Evolutionary conservation across 2,888 invertebrate genomes (phyloP).

Genomic region (Ryuthela nishihirai): DNA sequence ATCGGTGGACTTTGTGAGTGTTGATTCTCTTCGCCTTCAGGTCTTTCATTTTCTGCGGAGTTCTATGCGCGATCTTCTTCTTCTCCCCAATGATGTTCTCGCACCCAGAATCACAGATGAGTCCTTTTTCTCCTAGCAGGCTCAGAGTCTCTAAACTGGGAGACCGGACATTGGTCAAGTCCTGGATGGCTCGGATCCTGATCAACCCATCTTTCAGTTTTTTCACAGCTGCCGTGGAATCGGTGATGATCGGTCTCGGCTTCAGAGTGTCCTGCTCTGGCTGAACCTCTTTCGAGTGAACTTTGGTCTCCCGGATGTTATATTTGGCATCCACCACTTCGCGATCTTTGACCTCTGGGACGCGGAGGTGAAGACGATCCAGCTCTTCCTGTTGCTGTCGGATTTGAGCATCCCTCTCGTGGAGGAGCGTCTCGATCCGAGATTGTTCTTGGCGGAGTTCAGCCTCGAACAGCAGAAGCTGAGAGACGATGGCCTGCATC

Average conservation of each 20-base stretch:
- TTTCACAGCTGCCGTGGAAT: slow-evolving; percentile 19
- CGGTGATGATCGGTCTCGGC: too few relatives aligned
- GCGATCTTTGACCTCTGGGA: too few relatives aligned
- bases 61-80: slow-evolving; percentile 13
- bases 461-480: slow-evolving; percentile 26
- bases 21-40: slow-evolving; percentile 31
- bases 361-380: slow-evolving; percentile 2
- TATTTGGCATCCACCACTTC: too few relatives aligned
- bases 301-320: too few relatives aligned
- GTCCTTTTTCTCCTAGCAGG: neutral
- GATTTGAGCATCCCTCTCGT: slow-evolving; percentile 26
- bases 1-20: slow-evolving; percentile 16
- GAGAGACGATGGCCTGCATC: slow-evolving; percentile 34
- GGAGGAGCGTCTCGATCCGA: slow-evolving; percentile 22
- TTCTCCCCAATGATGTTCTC: slow-evolving; percentile 2
- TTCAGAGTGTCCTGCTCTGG: too few relatives aligned
- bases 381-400: slow-evolving; percentile 21
- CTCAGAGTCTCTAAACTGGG: neutral
- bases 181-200: slow-evolving; percentile 29
- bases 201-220: slow-evolving; percentile 27
- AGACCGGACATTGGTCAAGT: slow-evolving; percentile 28
- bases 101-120: neutral
- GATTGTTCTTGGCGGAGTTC: slow-evolving; percentile 25
- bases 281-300: too few relatives aligned
- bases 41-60: slow-evolving; percentile 34